Conservation (phyloP, 1,140 invertebrate species). For the Samia ricini region DNA sequence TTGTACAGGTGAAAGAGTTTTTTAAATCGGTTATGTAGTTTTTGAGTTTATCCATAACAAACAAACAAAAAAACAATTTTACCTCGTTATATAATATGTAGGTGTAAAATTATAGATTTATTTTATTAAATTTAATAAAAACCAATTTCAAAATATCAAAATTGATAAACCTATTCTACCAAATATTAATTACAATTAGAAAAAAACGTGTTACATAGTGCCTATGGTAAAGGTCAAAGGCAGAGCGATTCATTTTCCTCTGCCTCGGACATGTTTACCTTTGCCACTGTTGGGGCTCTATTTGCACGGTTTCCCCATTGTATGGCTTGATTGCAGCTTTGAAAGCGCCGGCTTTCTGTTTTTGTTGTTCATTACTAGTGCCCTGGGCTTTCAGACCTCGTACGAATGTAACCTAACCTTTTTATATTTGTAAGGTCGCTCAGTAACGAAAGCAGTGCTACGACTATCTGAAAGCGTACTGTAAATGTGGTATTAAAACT, state of each 20-base stretch:
- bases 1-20: too few relatives aligned
- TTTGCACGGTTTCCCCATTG: neutral
- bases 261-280: neutral
- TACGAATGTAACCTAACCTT: neutral
- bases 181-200: neutral
- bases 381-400: neutral
- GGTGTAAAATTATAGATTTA: too few relatives aligned
- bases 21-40: too few relatives aligned
- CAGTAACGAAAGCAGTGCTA: neutral
- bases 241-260: neutral
- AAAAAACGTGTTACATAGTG: neutral
- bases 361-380: neutral
- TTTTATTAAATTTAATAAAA: too few relatives aligned
- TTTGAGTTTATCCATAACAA: too few relatives aligned
- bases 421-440: neutral
- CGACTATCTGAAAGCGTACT: too few relatives aligned
- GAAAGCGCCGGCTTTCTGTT: neutral
- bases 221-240: neutral
- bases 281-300: neutral
- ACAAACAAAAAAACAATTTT: too few relatives aligned
- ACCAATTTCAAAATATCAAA: too few relatives aligned
- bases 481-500: too few relatives aligned
- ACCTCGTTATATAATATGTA: too few relatives aligned
- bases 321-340: neutral
- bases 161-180: too few relatives aligned